Conservation (phyloP, 2,888 invertebrate genomes). For the Scaptomyza flava region DNA sequence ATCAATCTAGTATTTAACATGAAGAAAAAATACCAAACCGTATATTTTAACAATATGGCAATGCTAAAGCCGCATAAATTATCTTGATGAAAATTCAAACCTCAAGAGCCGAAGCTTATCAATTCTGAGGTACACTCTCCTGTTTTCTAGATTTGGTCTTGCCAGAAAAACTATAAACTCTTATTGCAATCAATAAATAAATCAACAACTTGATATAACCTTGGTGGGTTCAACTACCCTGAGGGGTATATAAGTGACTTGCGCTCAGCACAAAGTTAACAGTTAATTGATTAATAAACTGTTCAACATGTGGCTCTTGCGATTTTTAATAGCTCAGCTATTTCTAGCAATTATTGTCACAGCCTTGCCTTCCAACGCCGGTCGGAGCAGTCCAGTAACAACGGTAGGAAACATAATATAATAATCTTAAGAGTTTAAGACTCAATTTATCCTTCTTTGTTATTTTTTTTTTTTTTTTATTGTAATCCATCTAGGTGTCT, state of each 20-base stretch:
- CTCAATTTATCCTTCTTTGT: background rate
- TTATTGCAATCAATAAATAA: slow-evolving; percentile 26
- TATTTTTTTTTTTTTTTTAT: too few relatives aligned
- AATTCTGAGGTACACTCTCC: slow-evolving; percentile 2
- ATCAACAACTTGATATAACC: slow-evolving; percentile 32
- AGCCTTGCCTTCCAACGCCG: slow-evolving; percentile 50
- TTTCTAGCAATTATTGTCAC: slow-evolving; percentile 31
- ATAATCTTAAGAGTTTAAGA: background rate
- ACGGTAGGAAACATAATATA: slow-evolving; percentile 55
- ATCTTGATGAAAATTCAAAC: background rate
- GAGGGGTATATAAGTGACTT: slow-evolving; percentile 44
- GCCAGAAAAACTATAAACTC: slow-evolving; percentile 19
- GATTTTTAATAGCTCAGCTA: slow-evolving; percentile 33
- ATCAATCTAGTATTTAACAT: too few relatives aligned
- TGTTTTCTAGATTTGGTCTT: slow-evolving; percentile 7
- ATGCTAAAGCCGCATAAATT: background rate
- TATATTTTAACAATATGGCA: background rate
- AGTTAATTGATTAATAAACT: slow-evolving; percentile 12
- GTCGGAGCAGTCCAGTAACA: slow-evolving; percentile 60
- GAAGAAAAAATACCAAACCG: background rate
- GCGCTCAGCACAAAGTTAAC: background rate
- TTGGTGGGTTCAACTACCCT: slow-evolving; percentile 5
- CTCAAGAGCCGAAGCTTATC: slow-evolving; percentile 26
- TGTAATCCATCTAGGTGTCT: slow-evolving; percentile 25
- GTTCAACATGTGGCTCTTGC: slow-evolving; percentile 48